A percentile compares a stretch with the other conserved stretches of the same genome.
phyloP scores from a whole-genome alignment of 1,140 invertebrate genomes.

The Caerostris darwini region DNA sequence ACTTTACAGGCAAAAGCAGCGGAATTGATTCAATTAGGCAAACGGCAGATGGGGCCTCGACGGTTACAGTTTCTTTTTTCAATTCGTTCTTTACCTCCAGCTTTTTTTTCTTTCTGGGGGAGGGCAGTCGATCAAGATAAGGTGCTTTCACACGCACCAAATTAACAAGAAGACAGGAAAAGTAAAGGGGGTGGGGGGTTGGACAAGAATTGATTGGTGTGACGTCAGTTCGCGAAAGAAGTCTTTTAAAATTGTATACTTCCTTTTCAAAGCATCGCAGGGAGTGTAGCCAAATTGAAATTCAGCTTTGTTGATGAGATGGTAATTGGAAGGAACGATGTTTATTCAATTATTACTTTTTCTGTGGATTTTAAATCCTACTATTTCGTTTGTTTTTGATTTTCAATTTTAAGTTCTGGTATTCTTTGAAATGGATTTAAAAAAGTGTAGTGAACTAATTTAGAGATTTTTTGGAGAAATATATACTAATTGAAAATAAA shows the following conservation, averaged over 20 bases:
- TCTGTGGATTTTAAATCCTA: too few relatives aligned
- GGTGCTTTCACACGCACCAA: constrained; percentile 75
- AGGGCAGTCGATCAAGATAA: constrained; percentile 68
- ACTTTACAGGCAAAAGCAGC: not conserved
- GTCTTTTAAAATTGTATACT: constrained; percentile 70
- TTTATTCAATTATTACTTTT: not conserved
- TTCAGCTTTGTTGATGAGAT: not conserved
- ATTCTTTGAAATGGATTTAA: too few relatives aligned
- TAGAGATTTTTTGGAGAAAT: too few relatives aligned
- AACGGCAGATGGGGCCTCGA: constrained; percentile 74
- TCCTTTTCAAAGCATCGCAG: not conserved
- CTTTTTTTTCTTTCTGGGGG: not conserved
- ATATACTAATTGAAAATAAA: too few relatives aligned
- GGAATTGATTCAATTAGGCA: constrained; percentile 77
- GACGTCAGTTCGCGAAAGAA: constrained; percentile 69
- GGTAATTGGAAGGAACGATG: not conserved
- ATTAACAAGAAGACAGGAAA: constrained; percentile 68
- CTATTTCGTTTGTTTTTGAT: too few relatives aligned
- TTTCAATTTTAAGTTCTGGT: too few relatives aligned
- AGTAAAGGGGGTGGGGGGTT: not conserved
- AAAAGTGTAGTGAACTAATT: too few relatives aligned
- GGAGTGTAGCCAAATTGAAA: constrained; percentile 41
- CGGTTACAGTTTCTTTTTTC: constrained; percentile 45
- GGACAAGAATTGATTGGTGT: constrained; percentile 71
- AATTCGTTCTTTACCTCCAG: not conserved